A percentile compares a stretch with the other conserved stretches of the same genome.
Conservation (phyloP, 2,797 vertebrate species). For the Delichon dasypus region DNA sequence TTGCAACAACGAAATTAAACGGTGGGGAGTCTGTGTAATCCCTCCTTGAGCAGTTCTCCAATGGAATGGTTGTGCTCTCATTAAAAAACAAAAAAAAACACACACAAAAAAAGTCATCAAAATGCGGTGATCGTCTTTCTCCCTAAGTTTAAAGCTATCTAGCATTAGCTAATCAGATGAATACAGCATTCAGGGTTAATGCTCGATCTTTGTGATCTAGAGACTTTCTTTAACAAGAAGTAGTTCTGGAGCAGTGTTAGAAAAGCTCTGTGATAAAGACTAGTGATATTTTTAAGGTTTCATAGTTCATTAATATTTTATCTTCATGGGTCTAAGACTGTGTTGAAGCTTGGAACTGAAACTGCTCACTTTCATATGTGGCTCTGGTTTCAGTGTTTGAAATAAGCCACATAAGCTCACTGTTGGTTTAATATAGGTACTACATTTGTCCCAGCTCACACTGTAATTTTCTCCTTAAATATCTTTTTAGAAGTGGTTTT, state of each 20-base stretch:
- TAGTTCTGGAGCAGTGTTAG: background rate
- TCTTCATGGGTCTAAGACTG: conserved; percentile 5
- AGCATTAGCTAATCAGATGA: background rate
- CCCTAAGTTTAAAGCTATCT: background rate
- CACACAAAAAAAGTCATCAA: background rate
- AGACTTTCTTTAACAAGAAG: background rate
- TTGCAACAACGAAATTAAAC: background rate
- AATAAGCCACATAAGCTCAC: background rate
- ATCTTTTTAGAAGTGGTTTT: background rate
- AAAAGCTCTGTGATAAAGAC: background rate
- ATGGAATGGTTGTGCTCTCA: background rate
- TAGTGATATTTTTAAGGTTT: conserved; percentile 44
- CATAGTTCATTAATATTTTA: conserved; percentile 54
- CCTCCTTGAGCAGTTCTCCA: background rate
- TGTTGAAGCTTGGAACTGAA: conserved; percentile 26
- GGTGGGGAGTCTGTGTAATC: background rate
- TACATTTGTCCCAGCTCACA: background rate
- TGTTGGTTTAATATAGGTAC: background rate
- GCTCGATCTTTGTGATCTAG: background rate
- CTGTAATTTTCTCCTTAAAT: background rate
- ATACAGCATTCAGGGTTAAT: background rate
- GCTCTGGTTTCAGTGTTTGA: conserved; percentile 58
- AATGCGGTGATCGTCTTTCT: background rate
- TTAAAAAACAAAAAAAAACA: background rate
- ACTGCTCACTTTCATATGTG: conserved; percentile 34